These are phyloP conservation scores for Triops longicaudatus DNA, from an alignment of 1,140 invertebrate species.

Conservation along the genomic window DNA sequence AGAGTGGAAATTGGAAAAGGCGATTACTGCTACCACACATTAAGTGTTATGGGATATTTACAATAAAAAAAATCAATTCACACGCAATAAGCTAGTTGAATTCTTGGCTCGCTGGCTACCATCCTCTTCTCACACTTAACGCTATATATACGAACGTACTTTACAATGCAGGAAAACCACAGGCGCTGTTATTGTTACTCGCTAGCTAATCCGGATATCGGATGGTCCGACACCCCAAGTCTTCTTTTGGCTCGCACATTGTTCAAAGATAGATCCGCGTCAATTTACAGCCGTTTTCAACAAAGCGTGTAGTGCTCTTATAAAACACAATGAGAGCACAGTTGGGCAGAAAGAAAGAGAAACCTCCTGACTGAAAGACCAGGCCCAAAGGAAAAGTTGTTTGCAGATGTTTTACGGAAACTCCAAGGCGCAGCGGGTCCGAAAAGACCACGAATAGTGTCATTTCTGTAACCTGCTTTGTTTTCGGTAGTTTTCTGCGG, in stretches of 20 bases:
- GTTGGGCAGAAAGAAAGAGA: not conserved
- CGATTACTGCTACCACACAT: not conserved
- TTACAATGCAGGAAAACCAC: not conserved
- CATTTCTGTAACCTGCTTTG: not conserved
- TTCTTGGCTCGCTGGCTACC: not conserved
- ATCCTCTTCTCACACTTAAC: not conserved
- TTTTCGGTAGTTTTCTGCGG: not conserved
- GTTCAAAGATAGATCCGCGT: constrained; percentile 2
- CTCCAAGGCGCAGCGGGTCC: not conserved
- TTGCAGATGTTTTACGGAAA: constrained; percentile 1
- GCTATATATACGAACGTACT: not conserved
- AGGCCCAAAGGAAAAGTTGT: not conserved
- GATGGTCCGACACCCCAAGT: constrained; percentile 5
- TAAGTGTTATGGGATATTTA: not conserved
- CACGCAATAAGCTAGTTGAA: not conserved
- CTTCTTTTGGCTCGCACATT: not conserved
- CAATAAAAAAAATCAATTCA: not conserved
- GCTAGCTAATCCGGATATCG: constrained; percentile 11
- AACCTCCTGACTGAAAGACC: not conserved
- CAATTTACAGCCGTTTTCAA: constrained; percentile 6
- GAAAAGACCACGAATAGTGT: not conserved
- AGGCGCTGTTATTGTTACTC: not conserved
- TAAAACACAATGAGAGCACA: not conserved
- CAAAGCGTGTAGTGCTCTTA: not conserved
- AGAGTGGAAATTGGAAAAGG: not conserved